A percentile compares a stretch with the other conserved stretches of the same genome.
Evolutionary conservation across 2,888 invertebrate species (phyloP).

Genomic region (Caprella mutica): DNA sequence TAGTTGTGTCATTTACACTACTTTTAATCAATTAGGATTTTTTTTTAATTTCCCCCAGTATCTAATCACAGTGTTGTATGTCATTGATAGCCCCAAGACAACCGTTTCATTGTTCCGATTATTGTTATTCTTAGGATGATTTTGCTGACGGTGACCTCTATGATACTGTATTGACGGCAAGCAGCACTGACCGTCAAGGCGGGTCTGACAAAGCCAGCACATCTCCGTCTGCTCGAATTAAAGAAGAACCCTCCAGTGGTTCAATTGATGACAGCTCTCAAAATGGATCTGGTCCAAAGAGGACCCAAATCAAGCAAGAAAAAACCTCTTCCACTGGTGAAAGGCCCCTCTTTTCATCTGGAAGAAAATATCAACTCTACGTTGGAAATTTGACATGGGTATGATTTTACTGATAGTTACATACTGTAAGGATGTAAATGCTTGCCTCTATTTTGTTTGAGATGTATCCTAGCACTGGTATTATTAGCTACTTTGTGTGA

Average conservation of each 20-base stretch:
- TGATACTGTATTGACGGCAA: conserved; percentile 34
- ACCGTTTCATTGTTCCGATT: too few species aligned
- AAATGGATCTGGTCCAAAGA: conserved; percentile 1
- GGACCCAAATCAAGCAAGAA: background rate
- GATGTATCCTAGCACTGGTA: background rate
- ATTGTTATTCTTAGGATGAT: conserved; percentile 35
- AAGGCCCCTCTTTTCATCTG: conserved; percentile 25
- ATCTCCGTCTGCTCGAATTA: background rate
- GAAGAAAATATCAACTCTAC: conserved; percentile 77
- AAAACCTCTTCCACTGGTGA: conserved; percentile 17
- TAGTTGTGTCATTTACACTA: too few species aligned
- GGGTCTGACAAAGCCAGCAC: conserved; percentile 16
- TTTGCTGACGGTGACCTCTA: conserved; percentile 35
- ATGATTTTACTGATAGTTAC: conserved; percentile 1
- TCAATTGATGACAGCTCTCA: background rate
- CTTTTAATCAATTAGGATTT: too few species aligned
- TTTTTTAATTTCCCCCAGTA: too few species aligned
- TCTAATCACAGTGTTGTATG: too few species aligned
- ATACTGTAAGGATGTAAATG: too few species aligned
- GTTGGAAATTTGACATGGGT: conserved; percentile 91
- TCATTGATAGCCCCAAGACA: too few species aligned
- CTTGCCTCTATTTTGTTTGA: background rate
- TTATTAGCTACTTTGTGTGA: background rate
- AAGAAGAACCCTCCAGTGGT: background rate
- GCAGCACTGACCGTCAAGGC: conserved; percentile 20